Base-by-base conservation (phyloP, 2,888 invertebrate species). In the Drosophila subquinaria region DNA sequence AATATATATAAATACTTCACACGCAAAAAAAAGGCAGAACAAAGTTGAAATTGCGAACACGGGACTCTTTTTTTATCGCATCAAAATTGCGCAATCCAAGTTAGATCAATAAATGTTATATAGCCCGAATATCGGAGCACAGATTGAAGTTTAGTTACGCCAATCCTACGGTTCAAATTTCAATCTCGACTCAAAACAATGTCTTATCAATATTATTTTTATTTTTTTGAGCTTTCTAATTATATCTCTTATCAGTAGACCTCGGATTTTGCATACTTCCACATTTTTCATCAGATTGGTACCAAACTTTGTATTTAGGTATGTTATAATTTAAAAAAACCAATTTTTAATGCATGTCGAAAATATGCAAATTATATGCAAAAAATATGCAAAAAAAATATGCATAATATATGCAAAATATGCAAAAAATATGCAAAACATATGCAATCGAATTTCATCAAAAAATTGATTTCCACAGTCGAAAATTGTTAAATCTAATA, bases 11-110 rank as follows among this genome's bases (percentile, higher is more conserved):
- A 79, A 64, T 64, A 77, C 59, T 61, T 72, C 52, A 40, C 36
- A 66, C 45, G 42, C 23, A 42, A 55, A 27, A 40, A 33, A 53
- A 30, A 30, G 48, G 27, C 27, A 30, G 33, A 27, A 56, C 30
- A 53, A 59, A 45, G 45, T 27, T 3, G 38, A 63, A 50, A 73
- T 77, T 40, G 48, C 48, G 8, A 20, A 42, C 69, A 61, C 56
- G 75, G 61, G 53, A 79, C 65, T 73, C 38, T 66, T 63, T 62
- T 76, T 64, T 62, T 76, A 79, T 79, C 59, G 56, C 56, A 33
- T 11, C 17, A 13, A 47, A 70, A 71, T 66, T 57, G 76, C 66
- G 66, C 48, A 80, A 80, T 71, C 35, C 55, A 20, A 50, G 50
- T 47, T 50, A 43, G 40, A 43, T 68, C 47, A 62, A 69, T 48